Conservation (phyloP, 2,797 vertebrate species). For the Karalla daura region DNA sequence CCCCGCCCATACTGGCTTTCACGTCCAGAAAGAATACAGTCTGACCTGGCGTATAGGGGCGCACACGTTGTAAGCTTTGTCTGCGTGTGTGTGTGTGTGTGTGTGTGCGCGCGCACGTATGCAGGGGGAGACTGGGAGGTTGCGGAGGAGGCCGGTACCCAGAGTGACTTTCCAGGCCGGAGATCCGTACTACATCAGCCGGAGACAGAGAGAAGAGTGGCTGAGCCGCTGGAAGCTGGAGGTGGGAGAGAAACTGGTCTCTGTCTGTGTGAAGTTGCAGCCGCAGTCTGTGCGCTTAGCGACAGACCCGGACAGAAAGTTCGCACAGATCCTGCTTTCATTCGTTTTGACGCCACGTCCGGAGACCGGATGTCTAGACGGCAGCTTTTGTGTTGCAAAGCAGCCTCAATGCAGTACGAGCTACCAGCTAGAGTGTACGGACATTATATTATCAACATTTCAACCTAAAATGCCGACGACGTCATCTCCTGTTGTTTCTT, state of each 20-base stretch:
- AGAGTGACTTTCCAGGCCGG: conserved; percentile 96
- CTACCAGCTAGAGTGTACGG: too few relatives aligned
- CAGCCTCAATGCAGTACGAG: not conserved
- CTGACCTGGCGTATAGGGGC: too few relatives aligned
- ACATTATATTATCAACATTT: too few relatives aligned
- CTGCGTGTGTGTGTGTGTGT: conserved; percentile 50
- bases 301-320: too few relatives aligned
- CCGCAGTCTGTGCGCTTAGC: too few relatives aligned
- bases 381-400: conserved; percentile 19
- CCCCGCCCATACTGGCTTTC: not conserved
- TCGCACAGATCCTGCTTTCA: not conserved
- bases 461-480: too few relatives aligned
- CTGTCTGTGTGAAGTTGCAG: conserved; percentile 51
- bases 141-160: conserved; percentile 92
- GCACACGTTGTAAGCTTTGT: conserved; percentile 10
- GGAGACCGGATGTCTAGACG: not conserved
- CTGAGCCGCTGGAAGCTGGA: conserved; percentile 94
- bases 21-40: not conserved
- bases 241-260: conserved; percentile 82
- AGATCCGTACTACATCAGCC: conserved; percentile 96
- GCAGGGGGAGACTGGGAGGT: conserved; percentile 87
- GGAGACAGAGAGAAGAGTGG: conserved; percentile 94
- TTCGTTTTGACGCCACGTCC: not conserved
- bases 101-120: conserved; percentile 37
- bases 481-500: too few relatives aligned